Evolutionary conservation across 2,888 invertebrate genomes (phyloP).

Genomic region (Ligdia adustata): DNA sequence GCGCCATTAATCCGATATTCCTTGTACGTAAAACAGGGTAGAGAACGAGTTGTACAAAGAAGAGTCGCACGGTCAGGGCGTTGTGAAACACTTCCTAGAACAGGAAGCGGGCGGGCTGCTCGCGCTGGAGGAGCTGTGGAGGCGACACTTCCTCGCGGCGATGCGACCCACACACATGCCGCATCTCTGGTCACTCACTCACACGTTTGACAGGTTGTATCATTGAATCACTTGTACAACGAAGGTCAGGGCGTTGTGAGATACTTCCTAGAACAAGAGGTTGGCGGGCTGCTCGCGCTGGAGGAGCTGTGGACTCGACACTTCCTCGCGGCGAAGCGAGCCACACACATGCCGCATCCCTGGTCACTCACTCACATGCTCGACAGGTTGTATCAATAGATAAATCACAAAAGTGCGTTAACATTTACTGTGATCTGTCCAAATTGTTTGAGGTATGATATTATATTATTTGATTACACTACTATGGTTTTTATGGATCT

Average conservation of each 20-base stretch:
- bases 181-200: conserved; percentile 89
- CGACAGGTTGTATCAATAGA: conserved; percentile 84
- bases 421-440: too few relatives aligned
- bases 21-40: too few relatives aligned
- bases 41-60: conserved; percentile 65
- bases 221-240: conserved; percentile 67
- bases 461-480: too few relatives aligned
- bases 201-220: conserved; percentile 87
- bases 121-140: conserved; percentile 88
- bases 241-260: conserved; percentile 82
- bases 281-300: conserved; percentile 86
- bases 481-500: too few relatives aligned
- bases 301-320: conserved; percentile 91
- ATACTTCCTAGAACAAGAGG: conserved; percentile 68
- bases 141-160: conserved; percentile 88
- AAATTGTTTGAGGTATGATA: too few relatives aligned
- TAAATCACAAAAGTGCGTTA: too few relatives aligned
- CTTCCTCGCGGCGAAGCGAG: conserved; percentile 89
- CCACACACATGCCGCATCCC: conserved; percentile 86
- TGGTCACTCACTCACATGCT: conserved; percentile 91
- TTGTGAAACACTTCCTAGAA: conserved; percentile 83
- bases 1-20: too few relatives aligned
- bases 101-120: conserved; percentile 82
- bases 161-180: conserved; percentile 90
- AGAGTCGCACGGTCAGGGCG: conserved; percentile 81